Evolutionary conservation across 2,888 invertebrate species (phyloP).

Genomic region (Trilocha varians): DNA sequence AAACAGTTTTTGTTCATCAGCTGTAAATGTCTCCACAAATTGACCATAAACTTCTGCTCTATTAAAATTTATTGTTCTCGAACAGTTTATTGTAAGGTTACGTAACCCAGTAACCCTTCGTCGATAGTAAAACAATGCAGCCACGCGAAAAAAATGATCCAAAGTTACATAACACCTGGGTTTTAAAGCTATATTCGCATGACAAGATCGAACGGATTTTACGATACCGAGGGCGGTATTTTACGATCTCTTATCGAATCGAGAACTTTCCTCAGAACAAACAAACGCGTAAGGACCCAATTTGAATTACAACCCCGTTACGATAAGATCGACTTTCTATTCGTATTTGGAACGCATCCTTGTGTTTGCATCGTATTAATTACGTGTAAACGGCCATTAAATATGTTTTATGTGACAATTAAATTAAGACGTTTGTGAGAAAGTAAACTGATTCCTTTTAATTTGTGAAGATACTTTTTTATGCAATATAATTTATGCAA

Average conservation of each 20-base stretch:
- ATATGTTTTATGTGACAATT: background rate
- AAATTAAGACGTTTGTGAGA: background rate
- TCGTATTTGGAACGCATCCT: background rate
- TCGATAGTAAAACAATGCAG: slow-evolving; percentile 57
- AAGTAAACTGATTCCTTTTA: background rate
- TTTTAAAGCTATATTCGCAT: slow-evolving; percentile 44
- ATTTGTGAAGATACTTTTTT: no score
- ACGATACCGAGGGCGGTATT: slow-evolving; percentile 59
- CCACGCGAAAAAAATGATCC: slow-evolving; percentile 46
- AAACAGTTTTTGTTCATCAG: slow-evolving; percentile 53
- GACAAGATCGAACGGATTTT: slow-evolving; percentile 45
- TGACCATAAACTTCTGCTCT: slow-evolving; percentile 62
- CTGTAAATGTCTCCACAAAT: slow-evolving; percentile 64
- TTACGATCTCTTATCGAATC: slow-evolving; percentile 64
- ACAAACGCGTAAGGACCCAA: slow-evolving; percentile 44
- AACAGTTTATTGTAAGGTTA: slow-evolving; percentile 61
- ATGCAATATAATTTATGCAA: no score
- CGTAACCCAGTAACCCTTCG: slow-evolving; percentile 64
- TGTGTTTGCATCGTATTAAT: background rate
- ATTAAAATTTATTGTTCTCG: slow-evolving; percentile 63
- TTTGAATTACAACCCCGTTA: slow-evolving; percentile 37
- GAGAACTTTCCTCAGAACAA: slow-evolving; percentile 49
- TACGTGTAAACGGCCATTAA: background rate
- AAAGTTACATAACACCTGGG: slow-evolving; percentile 38
- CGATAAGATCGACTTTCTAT: slow-evolving; percentile 1